Evolutionary conservation across 1,140 invertebrate species (phyloP), one percentile per base, ranked within the genome.

Genomic region (Diorhabda carinulata): DNA sequence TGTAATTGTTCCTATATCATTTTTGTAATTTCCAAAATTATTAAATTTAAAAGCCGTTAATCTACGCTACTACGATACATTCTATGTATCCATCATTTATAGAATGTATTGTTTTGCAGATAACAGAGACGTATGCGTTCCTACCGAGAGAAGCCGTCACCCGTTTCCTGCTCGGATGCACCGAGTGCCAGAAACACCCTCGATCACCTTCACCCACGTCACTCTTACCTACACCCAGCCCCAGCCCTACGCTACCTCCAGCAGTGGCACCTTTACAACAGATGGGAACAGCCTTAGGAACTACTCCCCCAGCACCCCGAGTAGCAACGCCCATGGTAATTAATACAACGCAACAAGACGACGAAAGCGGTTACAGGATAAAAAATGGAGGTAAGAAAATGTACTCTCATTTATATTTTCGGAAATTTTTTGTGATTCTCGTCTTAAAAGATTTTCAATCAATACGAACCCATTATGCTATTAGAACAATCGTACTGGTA

Each of bases 121-220:
- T 98, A 77, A 96, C 95, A 6, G 95, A 98, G 81, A 95, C 92
- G 58, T 97, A 96, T 83, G 94, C 95, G 4, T 98, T 97, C 78
- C 85, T 98, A 66, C 96, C 96, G 2, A 88, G 95, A 45, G 95
- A 98, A 83, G 95, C 96, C 2, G 95, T 98, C 76, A 98, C 96
- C 57, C 89, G 93, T 73, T 98, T 97, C 82, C 88, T 98, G 43
- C 89, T 96, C 76, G 93, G 94, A 70, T 96, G 95, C 81, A 90
- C 92, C n/a, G 94, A 96, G 79, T 97, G 95, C 81, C 94, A 96
- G 78, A 90, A 94, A 77, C 88, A 93, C 68, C 92, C 94, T 73
- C 88, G 92, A 73, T 89, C 92, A 64, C 86, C 88, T 2, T 91
- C 90, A 59, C 87, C 87, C 52, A 65, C 67, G 0, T 83, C 84